Evolutionary conservation across 1,140 invertebrate species (phyloP).

Genomic region (Venustaconcha ellipsiformis): DNA sequence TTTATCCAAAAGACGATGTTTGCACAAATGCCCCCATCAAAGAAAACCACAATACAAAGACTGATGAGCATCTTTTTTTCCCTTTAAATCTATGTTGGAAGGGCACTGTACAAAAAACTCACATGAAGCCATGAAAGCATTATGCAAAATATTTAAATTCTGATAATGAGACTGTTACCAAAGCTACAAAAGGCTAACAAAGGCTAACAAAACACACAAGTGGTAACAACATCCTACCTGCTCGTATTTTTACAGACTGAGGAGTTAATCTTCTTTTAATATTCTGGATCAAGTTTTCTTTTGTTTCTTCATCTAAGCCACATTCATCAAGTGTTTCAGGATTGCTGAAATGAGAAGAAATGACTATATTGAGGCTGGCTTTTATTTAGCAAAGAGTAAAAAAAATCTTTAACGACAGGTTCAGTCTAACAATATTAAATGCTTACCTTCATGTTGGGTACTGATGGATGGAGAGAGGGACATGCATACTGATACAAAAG

Average conservation of each 20-base stretch:
- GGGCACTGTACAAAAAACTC: no score
- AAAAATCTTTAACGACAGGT: neutral
- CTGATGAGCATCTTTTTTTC: no score
- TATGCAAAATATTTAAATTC: no score
- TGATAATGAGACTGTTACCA: no score
- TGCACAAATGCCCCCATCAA: no score
- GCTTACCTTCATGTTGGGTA: neutral
- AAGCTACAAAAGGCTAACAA: no score
- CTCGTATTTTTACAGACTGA: slow-evolving; percentile 97
- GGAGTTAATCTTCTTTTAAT: slow-evolving; percentile 97
- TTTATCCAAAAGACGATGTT: no score
- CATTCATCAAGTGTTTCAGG: slow-evolving; percentile 92
- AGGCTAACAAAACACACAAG: neutral
- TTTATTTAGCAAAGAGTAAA: neutral
- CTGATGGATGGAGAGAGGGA: neutral
- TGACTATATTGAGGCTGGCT: neutral
- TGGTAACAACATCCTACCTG: slow-evolving; percentile 72
- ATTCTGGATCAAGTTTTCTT: slow-evolving; percentile 92
- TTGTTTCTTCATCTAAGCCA: slow-evolving; percentile 91
- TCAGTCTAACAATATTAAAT: neutral
- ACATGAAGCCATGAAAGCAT: no score
- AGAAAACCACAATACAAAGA: no score
- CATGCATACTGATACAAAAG: neutral
- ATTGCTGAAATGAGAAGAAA: slow-evolving; percentile 48
- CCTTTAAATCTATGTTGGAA: no score